A percentile compares a stretch with the other conserved stretches of the same genome.
These are phyloP conservation scores for Rhodeus uyekii DNA, from an alignment of 2,797 vertebrate species.

Conservation along the genomic window DNA sequence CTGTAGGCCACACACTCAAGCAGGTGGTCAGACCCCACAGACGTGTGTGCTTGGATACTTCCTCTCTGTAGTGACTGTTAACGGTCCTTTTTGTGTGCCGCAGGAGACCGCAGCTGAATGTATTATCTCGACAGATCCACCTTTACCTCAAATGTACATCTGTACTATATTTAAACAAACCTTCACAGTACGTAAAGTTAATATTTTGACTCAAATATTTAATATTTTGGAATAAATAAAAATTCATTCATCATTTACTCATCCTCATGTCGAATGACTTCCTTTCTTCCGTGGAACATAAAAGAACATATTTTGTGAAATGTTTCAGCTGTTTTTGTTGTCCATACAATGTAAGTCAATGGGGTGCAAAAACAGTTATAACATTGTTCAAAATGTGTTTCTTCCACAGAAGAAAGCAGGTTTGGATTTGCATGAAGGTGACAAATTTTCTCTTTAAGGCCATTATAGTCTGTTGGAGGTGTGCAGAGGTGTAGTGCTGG, in stretches of 20 bases:
- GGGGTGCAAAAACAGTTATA: not conserved
- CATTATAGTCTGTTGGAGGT: not conserved
- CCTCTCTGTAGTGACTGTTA: slow-evolving; percentile 61
- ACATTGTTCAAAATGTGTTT: not conserved
- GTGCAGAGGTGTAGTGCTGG: not conserved
- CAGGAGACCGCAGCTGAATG: slow-evolving; percentile 64
- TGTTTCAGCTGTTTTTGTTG: not conserved
- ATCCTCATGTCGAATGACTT: not conserved
- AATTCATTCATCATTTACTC: too few relatives aligned
- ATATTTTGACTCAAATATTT: not conserved
- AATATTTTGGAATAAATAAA: too few relatives aligned
- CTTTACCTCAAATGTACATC: slow-evolving; percentile 52
- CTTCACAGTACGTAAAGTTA: not conserved
- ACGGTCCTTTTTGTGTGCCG: slow-evolving; percentile 57
- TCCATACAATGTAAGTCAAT: not conserved
- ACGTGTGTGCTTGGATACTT: slow-evolving; percentile 52
- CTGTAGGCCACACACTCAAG: slow-evolving; percentile 62
- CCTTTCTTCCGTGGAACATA: not conserved
- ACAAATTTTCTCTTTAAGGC: not conserved
- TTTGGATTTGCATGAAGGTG: not conserved
- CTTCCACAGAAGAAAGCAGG: not conserved
- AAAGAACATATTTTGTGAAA: not conserved
- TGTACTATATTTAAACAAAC: not conserved
- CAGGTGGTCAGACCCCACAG: slow-evolving; percentile 68
- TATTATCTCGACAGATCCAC: slow-evolving; percentile 47